Evolutionary conservation across 53 echinoderm and acorn worm genomes (phyloP).

Genomic region (Stichopus horrens): DNA sequence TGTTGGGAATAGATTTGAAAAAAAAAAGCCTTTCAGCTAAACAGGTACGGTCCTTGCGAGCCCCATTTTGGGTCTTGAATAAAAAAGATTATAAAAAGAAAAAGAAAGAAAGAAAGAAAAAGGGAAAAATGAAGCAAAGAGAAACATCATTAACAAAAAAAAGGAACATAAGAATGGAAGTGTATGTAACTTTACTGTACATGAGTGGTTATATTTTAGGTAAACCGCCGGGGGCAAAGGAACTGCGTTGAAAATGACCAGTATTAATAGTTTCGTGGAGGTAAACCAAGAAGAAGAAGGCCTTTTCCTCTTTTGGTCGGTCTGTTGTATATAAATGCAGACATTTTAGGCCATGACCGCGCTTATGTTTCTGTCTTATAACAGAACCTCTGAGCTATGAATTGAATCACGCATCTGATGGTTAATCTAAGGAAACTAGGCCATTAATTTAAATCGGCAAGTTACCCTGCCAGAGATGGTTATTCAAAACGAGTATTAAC

Average conservation of each 20-base stretch:
- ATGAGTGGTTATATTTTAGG: neutral
- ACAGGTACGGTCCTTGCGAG: neutral
- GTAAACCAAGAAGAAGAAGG: neutral
- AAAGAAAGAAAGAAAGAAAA: neutral
- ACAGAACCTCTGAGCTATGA: conserved; percentile 22
- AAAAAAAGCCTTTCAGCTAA: conserved; percentile 15
- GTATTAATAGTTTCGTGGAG: neutral
- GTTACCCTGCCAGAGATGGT: conserved; percentile 24
- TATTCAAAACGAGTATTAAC: conserved; percentile 22
- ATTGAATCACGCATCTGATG: conserved; percentile 2
- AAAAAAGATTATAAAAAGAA: neutral
- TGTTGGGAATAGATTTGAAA: neutral
- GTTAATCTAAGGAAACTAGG: conserved; percentile 21
- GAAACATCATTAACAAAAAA: neutral
- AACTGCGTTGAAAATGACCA: neutral
- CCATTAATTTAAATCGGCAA: conserved; percentile 40
- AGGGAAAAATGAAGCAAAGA: neutral
- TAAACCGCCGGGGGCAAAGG: neutral
- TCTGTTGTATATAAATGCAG: neutral
- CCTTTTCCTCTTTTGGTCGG: neutral
- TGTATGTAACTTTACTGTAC: neutral
- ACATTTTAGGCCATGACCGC: neutral
- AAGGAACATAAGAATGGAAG: too few relatives aligned
- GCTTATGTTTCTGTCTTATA: neutral
- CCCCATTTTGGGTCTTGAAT: neutral